These are phyloP conservation scores for Kradibia gibbosae DNA, from an alignment of 1,140 invertebrate genomes.

Conservation along the genomic window DNA sequence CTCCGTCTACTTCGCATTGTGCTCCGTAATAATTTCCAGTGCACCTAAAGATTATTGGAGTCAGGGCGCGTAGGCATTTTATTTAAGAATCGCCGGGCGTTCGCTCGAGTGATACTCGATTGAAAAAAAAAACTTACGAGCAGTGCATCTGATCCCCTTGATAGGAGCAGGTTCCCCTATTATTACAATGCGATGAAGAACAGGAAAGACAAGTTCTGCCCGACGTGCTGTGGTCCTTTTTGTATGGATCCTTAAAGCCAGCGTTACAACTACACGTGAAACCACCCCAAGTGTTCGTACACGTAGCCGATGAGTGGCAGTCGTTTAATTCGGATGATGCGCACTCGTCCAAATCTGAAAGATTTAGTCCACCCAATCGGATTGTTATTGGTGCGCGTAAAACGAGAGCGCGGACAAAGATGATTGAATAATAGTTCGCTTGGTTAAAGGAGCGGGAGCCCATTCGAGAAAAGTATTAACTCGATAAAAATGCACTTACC, in stretches of 20 bases:
- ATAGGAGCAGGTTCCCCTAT: constrained; percentile 87
- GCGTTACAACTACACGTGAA: constrained; percentile 88
- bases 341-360: constrained; percentile 92
- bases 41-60: constrained; percentile 75
- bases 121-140: constrained; percentile 76
- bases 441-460: no score
- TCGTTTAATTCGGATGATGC: constrained; percentile 89
- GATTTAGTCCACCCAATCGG: no score
- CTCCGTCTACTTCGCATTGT: constrained; percentile 91
- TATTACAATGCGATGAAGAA: constrained; percentile 84
- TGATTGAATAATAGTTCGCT: no score
- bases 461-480: no score
- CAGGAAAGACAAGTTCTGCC: constrained; percentile 86
- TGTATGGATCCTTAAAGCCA: constrained; percentile 84
- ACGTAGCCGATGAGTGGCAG: constrained; percentile 88
- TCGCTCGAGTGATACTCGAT: not conserved
- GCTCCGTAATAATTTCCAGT: constrained; percentile 89
- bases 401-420: no score
- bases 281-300: constrained; percentile 91
- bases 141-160: constrained; percentile 83
- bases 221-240: constrained; percentile 76
- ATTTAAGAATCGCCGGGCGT: not conserved
- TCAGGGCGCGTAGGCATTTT: not conserved
- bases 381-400: no score
- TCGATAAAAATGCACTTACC: constrained; percentile 70